A percentile compares a stretch with the other conserved stretches of the same genome.
Evolutionary conservation across 2,113 vertebrate genomes (phyloP).

Genomic region (Macrotis lagotis): DNA sequence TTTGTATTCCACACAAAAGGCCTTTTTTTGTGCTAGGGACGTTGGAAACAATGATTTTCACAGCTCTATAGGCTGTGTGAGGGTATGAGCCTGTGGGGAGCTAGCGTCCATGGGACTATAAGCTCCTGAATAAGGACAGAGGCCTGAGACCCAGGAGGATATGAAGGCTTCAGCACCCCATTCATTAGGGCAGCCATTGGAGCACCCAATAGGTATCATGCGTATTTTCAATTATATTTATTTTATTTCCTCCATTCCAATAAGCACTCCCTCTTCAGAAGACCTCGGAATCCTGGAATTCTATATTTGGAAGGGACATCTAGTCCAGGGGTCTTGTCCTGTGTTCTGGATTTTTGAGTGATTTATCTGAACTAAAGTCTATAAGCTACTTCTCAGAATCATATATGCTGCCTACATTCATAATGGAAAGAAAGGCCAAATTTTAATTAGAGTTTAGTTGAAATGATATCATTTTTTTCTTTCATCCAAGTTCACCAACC

Average conservation of each 20-base stretch:
- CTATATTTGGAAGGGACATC: not conserved
- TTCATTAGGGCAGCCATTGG: not conserved
- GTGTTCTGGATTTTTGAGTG: not conserved
- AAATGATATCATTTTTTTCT: not conserved
- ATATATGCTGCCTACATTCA: not conserved
- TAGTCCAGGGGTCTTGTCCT: not conserved
- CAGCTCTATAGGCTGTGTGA: not conserved
- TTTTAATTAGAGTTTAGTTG: not conserved
- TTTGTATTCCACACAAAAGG: conserved; percentile 4
- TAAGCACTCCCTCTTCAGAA: not conserved
- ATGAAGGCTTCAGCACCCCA: not conserved
- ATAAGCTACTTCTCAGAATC: no score
- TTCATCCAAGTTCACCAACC: not conserved
- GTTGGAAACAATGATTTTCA: not conserved
- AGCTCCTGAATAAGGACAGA: not conserved
- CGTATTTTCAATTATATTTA: not conserved
- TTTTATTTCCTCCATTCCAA: not conserved
- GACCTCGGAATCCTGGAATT: not conserved
- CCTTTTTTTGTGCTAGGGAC: not conserved
- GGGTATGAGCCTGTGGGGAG: not conserved
- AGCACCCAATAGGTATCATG: not conserved
- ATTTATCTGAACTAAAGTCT: not conserved
- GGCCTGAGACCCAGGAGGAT: not conserved
- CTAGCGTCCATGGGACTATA: not conserved
- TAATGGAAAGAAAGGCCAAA: not conserved